Evolutionary conservation across 64 coral and sea anemone species (phyloP).

Genomic region (Acropora yongei): DNA sequence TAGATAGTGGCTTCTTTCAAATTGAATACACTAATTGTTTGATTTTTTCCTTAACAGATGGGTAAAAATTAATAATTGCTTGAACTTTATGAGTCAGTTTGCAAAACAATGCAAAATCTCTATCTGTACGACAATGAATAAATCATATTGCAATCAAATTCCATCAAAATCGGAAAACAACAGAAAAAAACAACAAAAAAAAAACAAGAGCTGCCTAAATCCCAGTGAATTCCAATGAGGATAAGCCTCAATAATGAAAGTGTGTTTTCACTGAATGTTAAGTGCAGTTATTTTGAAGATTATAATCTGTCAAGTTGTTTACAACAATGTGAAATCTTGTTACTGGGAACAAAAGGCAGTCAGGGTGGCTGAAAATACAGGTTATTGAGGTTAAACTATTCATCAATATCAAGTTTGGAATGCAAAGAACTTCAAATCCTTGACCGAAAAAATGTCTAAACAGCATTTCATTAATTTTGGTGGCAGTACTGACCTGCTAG

Average conservation of each 20-base stretch:
- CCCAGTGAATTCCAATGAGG: conserved; percentile 3
- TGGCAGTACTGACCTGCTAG: neutral
- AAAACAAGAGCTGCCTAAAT: neutral
- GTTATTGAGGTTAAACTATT: neutral
- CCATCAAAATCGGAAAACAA: neutral
- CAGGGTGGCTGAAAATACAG: neutral
- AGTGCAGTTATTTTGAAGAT: neutral
- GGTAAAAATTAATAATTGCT: neutral
- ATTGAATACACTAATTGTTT: neutral
- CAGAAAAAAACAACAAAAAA: neutral
- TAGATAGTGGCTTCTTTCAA: neutral
- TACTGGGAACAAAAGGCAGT: neutral
- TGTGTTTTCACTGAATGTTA: neutral
- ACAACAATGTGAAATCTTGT: neutral
- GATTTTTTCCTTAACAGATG: neutral
- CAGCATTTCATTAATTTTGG: neutral
- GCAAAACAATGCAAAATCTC: neutral
- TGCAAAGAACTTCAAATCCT: neutral
- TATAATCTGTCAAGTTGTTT: neutral
- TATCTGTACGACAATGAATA: neutral
- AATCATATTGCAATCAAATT: neutral
- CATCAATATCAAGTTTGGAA: conserved; percentile 48
- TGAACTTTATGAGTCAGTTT: neutral
- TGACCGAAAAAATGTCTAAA: neutral
- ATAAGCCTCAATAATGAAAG: neutral